phyloP scores from a whole-genome alignment of 2,797 vertebrate genomes.

The Tapirus indicus region DNA sequence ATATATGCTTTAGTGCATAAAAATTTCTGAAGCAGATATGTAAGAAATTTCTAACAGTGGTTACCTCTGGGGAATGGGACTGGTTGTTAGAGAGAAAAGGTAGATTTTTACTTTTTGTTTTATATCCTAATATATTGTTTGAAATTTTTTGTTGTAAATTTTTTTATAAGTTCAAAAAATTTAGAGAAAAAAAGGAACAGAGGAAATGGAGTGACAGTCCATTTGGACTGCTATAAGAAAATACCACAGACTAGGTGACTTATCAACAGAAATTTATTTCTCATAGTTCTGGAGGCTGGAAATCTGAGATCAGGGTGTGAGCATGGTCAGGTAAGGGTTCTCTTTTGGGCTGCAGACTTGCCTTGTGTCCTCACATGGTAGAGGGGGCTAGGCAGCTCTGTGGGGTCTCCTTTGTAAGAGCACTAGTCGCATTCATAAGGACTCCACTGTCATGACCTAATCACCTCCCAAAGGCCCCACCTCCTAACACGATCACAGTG shows the following conservation, averaged over 20 bases:
- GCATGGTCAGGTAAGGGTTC: not conserved
- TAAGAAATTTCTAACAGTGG: not conserved
- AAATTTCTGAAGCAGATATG: conserved; percentile 18
- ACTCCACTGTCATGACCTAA: not conserved
- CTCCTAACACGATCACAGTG: not conserved
- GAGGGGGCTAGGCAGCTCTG: not conserved
- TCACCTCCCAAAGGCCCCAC: not conserved
- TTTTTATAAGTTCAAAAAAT: conserved; percentile 17
- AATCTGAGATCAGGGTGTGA: not conserved
- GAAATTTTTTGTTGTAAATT: not conserved
- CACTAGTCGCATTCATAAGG: not conserved
- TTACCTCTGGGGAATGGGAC: not conserved
- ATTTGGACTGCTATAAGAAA: not conserved
- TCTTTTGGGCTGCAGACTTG: not conserved
- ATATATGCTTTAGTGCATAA: not conserved
- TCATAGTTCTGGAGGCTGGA: not conserved
- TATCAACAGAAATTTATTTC: not conserved
- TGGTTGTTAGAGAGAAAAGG: not conserved
- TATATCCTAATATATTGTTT: not conserved
- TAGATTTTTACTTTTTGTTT: conserved; percentile 60
- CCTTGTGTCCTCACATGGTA: not conserved
- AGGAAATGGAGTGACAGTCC: not conserved
- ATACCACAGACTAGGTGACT: not conserved
- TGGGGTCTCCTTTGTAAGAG: not conserved
- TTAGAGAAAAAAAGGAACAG: not conserved